Base-by-base conservation (phyloP, 2,797 vertebrate genomes). In the Syngnathus acus region DNA sequence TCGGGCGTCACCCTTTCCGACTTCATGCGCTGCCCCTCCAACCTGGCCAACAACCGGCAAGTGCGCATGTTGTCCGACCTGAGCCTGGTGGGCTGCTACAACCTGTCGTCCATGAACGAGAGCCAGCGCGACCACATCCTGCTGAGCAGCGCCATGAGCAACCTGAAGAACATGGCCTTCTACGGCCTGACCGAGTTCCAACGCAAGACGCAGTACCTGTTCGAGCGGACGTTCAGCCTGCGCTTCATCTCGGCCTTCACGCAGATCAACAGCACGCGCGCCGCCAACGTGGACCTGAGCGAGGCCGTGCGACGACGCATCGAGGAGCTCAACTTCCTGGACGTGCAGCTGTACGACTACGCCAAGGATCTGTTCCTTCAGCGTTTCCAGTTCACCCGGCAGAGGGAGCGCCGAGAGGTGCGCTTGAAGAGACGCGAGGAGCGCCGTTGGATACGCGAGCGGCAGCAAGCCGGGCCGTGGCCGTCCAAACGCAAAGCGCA, bases 131-230 rank as follows among this genome's bases (percentile, higher is more conserved):
- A 93, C 57, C 78, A 79, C 67, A 95, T 97, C 82, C 93, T 99
- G 42, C 70, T 99, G 65, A 94, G 94, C 86, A 98, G 96, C 58
- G 96, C 97, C 72, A 98, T 95, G 89, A 94, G 79, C 91, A 99
- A 99, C 89, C 84, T 99, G 74, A 98, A 97, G 87, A 95, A 97
- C 84, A 99, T 98, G 97, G 96, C 97, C 42, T 99, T 99, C 90
- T 99, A 94, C 0, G 97, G 97, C 66, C 93, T 99, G 72, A 99
- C 97, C 0, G 97, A 99, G 78, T 99, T 97, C 81, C 97, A 99
- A 81, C 92, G 96, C 84, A 99, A 98, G 90, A 98, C 97, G 0
- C 97, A 99, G 81, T 98, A 96, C 88, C 92, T 99, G 86, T 99
- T 99, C 55, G 97, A 99, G 90, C 95, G 94, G 89, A 99, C 96